phyloP scores from a whole-genome alignment of 2,797 vertebrate species.

The Aldrovandia affinis region DNA sequence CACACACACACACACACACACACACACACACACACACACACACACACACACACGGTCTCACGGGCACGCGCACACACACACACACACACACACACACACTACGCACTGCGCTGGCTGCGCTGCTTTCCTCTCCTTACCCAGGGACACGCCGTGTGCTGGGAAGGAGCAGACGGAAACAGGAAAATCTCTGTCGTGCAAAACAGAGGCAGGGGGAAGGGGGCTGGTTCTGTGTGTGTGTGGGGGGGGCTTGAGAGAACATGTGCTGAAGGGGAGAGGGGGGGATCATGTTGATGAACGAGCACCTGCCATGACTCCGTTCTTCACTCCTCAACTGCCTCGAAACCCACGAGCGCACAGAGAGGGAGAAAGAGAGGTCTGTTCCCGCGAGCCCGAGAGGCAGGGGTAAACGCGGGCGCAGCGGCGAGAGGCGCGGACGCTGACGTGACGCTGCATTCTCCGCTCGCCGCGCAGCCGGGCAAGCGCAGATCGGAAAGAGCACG shows the following conservation, averaged over 20 bases:
- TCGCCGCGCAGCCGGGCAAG: not conserved
- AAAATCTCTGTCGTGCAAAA: slow-evolving; percentile 40
- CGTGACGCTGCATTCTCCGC: slow-evolving; percentile 25
- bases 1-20: not conserved
- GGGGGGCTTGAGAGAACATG: slow-evolving; percentile 18
- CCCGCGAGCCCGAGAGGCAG: not conserved
- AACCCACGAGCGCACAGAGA: not conserved
- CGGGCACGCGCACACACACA: slow-evolving; percentile 35
- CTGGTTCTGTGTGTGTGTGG: not conserved
- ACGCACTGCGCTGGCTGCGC: slow-evolving; percentile 43
- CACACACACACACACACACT: slow-evolving; percentile 44
- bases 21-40: not conserved
- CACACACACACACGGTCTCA: not conserved
- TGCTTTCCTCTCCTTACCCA: slow-evolving; percentile 43
- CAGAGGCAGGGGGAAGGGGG: slow-evolving; percentile 57
- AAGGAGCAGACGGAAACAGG: slow-evolving; percentile 54
- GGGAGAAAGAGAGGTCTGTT: not conserved
- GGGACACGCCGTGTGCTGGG: slow-evolving; percentile 53
- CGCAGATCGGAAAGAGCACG: not conserved
- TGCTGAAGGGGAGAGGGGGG: slow-evolving; percentile 43
- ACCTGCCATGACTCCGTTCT: slow-evolving; percentile 53
- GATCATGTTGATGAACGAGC: slow-evolving; percentile 58
- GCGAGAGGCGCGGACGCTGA: slow-evolving; percentile 47
- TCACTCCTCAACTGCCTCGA: not conserved
- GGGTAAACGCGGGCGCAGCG: slow-evolving; percentile 52